Base-by-base conservation (phyloP, 2,888 invertebrate species). In the Eremobia ochroleuca region DNA sequence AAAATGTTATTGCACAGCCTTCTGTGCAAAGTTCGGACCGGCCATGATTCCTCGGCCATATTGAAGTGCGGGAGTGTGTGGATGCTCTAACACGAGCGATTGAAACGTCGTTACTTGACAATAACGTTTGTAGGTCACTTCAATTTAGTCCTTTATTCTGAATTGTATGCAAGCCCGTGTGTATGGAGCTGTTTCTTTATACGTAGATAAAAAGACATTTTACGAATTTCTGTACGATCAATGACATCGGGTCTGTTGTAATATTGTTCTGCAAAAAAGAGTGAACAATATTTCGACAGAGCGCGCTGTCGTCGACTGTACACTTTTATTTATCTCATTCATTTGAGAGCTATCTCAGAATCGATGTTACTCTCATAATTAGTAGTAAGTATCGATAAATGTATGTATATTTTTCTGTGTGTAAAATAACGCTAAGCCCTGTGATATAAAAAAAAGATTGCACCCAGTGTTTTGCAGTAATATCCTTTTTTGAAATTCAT, bases 371-470 rank as follows among this genome's bases (percentile, higher is more conserved):
- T 89, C 87, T 89, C 83, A 85, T 85, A 82, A 73, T 85, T 88
- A 90, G 81, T 83, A 86, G 64, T 90, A 91, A 91, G 88, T 82
- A 89, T 87, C 80, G 77, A 87, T 88, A 85, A 87, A 82, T 90
- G 82, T 90, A 88, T 90, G 88, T 92, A 92, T 92, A 92, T 92
- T 91, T 93, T 92, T 92, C 90, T 90, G 91, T 91, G 93, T 93
- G 92, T 93, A 89, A 88, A 87, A 82, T 91, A 91, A 90, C 85
- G 90, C 92, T 94, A 92, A 93, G 93, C 90, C 93, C 94, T 94
- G 94, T 94, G 94, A 94, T 94, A 94, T 91, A 91, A 90, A 90
- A 89, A n/a, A 80, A 79, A 81, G 78, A 89, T 92, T 92, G 94
- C 94, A 94, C 93, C 92, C 93, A 91, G 90, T 82, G 85, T 90